Evolutionary conservation across 2,888 invertebrate genomes (phyloP), one percentile per base, ranked within the genome.

Genomic region (Norana najaformis): DNA sequence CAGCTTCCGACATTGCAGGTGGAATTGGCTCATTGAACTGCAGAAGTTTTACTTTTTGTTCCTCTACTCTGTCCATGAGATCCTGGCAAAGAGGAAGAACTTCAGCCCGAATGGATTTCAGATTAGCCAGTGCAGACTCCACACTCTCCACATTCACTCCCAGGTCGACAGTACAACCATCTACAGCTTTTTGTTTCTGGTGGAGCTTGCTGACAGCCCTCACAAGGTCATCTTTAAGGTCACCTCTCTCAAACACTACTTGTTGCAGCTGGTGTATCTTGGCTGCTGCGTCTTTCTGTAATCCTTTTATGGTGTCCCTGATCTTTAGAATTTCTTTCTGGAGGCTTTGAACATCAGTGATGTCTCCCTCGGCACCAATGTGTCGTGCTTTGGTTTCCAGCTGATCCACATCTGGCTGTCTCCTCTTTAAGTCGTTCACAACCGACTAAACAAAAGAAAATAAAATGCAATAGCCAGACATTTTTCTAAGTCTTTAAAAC

Each of bases 351-450:
- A 97, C 96, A 93, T 98, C 98, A 35, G 97, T 97, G 0, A 97
- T 96, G 5, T 97, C 97, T 85, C 98, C 98, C 95, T 98, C 98
- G 0, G 97, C 97, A 0, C 97, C 97, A 53, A 98, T 98, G 94
- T 98, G 97, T 93, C 97, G 97, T 0, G 98, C 98, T 94, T 98
- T 98, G 93, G 98, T 98, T 30, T 97, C 97, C 0, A 98, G 98
- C 13, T 97, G 96, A 0, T 97, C 97, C 18, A 98, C 95, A 69
- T 97, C 95, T 20, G 98, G 98, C 95, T 98, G 98, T 82, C 88
- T 69, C 38, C 91, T 83, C 38, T 90, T n/a, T 30, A 91, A 83
- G 1, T 20, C 88, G 82, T 90, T 90, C 47, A 90, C 20, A 13
- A 91, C 90, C 34, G 34, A 37, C 91, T 92, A 88, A 23, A 90